A percentile compares a stretch with the other conserved stretches of the same genome.
These are phyloP conservation scores for Sturmia bella DNA, from an alignment of 2,888 invertebrate genomes.

Conservation along the genomic window DNA sequence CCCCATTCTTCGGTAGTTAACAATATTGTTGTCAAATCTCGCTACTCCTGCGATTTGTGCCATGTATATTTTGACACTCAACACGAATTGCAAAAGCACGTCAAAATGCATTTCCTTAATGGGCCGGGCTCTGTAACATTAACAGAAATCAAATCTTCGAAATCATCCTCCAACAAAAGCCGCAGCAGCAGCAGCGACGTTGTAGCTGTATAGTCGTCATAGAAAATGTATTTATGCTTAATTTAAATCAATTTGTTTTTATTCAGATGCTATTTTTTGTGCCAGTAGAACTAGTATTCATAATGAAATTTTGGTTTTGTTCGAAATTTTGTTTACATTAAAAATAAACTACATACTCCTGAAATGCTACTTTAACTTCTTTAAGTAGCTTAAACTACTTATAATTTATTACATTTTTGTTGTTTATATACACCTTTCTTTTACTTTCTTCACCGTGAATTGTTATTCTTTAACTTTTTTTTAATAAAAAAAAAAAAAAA, in stretches of 20 bases:
- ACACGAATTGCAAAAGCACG: conserved; percentile 80
- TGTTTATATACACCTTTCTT: background rate
- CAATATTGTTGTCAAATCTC: conserved; percentile 71
- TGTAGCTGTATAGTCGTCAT: conserved; percentile 70
- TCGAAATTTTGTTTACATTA: conserved; percentile 1
- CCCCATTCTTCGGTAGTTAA: conserved; percentile 55
- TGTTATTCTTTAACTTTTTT: conserved; percentile 12
- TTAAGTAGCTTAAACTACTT: conserved; percentile 1
- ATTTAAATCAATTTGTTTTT: conserved; percentile 42
- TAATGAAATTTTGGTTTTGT: background rate
- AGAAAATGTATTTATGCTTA: conserved; percentile 54
- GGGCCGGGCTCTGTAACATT: conserved; percentile 78
- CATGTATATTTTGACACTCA: conserved; percentile 81
- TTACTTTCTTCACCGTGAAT: conserved; percentile 13
- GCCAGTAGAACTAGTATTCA: conserved; percentile 42
- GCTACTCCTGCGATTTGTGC: conserved; percentile 81
- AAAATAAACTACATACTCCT: conserved; percentile 5
- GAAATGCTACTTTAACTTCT: conserved; percentile 6
- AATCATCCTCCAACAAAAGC: conserved; percentile 69
- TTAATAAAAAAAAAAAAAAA: background rate
- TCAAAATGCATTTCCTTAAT: conserved; percentile 81
- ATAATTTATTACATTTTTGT: conserved; percentile 17
- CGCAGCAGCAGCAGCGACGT: conserved; percentile 72
- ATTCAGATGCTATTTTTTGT: conserved; percentile 20
- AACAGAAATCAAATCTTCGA: conserved; percentile 74